Evolutionary conservation across 2,113 vertebrate species (phyloP), one percentile per base, ranked within the genome.

Genomic region (Phylloscopus trochilus): DNA sequence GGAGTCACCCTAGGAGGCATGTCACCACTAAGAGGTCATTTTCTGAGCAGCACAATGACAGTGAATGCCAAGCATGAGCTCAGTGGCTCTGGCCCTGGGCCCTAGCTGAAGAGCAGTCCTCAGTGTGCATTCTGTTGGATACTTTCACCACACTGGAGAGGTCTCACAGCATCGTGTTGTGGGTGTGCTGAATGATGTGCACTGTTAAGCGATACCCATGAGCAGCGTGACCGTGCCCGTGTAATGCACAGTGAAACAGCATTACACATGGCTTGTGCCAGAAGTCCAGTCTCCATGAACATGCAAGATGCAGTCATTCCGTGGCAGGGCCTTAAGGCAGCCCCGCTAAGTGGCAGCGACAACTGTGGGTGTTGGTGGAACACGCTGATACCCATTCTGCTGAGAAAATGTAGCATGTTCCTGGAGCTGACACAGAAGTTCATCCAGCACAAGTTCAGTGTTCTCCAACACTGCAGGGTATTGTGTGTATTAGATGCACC

Each of bases 221-320:
- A 2, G 1, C 58, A 55, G 60, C 2, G 0, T 87, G 64, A 62
- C 64, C 3, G 0, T 75, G 66, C 6, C 74, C 1, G 0, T 31
- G 66, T 67, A 85, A 92, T 7, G 51, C 59, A 31, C 31, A 66
- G 73, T n/a, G 81, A 87, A 89, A 94, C 56, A 47, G 62, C 23
- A 9, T 70, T 55, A 70, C 81, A 33, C n/a, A 8, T 12, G 52
- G 56, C 35, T 72, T 75, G 74, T 90, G 75, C 49, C 83, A 92
- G 22, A 51, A 43, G n/a, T 11, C 68, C 41, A 9, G 59, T 14
- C 64, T 78, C 3, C 0, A 59, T 8, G 35, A 63, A 28, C 11
- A 19, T 9, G 33, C 35, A 70, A 1, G 5, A 33, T 13, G 52
- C 26, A 81, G 35, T 51, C 64, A 51, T 49, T 35, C 76, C 66